These are phyloP conservation scores for Molossus alvarezi DNA, from an alignment of 2,797 vertebrate species.

Conservation along the genomic window DNA sequence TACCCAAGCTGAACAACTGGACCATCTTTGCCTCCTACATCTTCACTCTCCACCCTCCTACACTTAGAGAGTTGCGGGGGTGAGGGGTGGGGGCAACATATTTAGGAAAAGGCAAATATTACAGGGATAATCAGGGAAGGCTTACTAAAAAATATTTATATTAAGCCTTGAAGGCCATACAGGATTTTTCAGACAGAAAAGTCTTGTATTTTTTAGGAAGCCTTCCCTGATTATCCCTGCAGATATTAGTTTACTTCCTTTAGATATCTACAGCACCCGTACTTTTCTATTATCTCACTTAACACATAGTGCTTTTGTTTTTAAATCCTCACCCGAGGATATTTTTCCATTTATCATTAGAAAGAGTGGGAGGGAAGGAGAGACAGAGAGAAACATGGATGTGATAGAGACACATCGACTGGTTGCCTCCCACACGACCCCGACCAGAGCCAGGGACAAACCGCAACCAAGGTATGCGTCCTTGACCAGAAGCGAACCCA, in stretches of 20 bases:
- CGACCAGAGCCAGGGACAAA: too few relatives aligned
- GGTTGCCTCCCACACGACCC: too few relatives aligned
- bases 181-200: constrained; percentile 4
- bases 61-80: background rate
- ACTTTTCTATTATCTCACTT: constrained; percentile 49
- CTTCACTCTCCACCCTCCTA: background rate
- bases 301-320: background rate
- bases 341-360: too few relatives aligned
- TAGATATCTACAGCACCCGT: background rate
- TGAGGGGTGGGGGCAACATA: background rate
- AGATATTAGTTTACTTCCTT: background rate
- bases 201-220: background rate
- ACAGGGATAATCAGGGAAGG: background rate
- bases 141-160: background rate
- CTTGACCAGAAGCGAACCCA: too few relatives aligned
- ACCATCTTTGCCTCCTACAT: background rate
- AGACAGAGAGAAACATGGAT: too few relatives aligned
- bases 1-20: background rate
- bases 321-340: too few relatives aligned
- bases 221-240: background rate
- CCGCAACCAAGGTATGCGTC: too few relatives aligned
- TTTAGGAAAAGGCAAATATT: background rate
- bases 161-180: background rate
- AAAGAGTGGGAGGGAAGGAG: too few relatives aligned
- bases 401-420: too few relatives aligned